phyloP scores from a whole-genome alignment of 2,113 vertebrate genomes.

The Amblyornis subalaris region DNA sequence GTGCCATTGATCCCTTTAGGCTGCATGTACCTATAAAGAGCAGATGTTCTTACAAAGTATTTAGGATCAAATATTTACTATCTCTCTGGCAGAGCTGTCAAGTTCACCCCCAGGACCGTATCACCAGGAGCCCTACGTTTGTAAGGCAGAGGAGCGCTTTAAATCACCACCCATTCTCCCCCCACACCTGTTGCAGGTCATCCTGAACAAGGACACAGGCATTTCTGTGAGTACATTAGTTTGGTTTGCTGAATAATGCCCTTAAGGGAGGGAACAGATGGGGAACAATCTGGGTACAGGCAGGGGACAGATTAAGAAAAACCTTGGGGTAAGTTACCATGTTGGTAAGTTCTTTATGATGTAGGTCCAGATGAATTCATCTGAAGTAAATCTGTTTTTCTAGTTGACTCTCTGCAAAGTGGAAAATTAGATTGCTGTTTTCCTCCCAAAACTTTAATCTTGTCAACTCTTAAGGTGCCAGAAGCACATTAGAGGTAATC shows the following conservation, averaged over 20 bases:
- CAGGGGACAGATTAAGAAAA: background rate
- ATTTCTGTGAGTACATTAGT: slow-evolving; percentile 83
- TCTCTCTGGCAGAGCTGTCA: slow-evolving; percentile 81
- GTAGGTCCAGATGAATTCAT: background rate
- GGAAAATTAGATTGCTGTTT: background rate
- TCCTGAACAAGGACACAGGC: slow-evolving; percentile 97
- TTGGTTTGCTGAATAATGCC: background rate
- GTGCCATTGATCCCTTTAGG: background rate
- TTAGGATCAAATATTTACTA: background rate
- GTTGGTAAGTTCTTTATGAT: background rate
- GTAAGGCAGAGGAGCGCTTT: slow-evolving; percentile 85
- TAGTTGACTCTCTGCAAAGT: background rate
- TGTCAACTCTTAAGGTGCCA: background rate
- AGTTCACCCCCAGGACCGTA: slow-evolving; percentile 95
- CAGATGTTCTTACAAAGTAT: background rate
- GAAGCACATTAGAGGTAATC: background rate
- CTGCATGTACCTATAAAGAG: background rate
- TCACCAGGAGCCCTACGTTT: slow-evolving; percentile 87
- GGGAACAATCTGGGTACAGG: background rate
- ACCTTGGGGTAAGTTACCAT: background rate
- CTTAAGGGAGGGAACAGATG: background rate
- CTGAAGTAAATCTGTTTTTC: background rate
- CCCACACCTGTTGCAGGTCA: slow-evolving; percentile 94
- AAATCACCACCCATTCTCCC: slow-evolving; percentile 91
- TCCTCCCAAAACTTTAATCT: background rate